These are phyloP conservation scores for Astreopora myriophthalma DNA, from an alignment of 64 coral and sea anemone genomes.

Conservation along the genomic window DNA sequence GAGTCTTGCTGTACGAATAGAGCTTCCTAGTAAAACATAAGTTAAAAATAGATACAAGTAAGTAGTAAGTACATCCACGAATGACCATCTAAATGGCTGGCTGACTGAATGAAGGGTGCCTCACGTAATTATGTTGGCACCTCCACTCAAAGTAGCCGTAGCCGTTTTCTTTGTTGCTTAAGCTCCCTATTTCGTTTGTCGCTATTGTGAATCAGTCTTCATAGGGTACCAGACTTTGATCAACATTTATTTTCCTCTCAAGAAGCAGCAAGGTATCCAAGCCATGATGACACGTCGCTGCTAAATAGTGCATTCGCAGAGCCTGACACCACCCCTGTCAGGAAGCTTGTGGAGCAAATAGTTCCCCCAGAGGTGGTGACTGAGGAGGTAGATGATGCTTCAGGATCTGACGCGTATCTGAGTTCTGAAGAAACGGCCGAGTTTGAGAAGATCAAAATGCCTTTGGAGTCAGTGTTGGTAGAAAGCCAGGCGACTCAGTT, in stretches of 20 bases:
- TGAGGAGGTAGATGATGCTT: slow-evolving; percentile 35
- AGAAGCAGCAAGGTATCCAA: neutral
- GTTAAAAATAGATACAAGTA: no score
- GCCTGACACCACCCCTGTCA: slow-evolving; percentile 2
- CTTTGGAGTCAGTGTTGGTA: neutral
- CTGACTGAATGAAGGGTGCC: no score
- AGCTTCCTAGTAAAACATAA: no score
- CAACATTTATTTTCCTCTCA: neutral
- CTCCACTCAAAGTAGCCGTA: no score
- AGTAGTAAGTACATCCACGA: no score
- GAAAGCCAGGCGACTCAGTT: slow-evolving; percentile 4
- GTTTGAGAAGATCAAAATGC: neutral
- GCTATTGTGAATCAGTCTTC: neutral
- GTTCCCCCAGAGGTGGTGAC: neutral
- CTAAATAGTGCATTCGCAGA: slow-evolving; percentile 56
- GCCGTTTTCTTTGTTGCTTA: neutral
- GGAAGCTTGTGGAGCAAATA: slow-evolving; percentile 64
- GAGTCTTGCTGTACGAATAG: no score
- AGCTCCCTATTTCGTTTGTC: no score
- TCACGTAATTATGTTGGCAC: no score
- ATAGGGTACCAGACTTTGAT: neutral
- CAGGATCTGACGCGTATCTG: slow-evolving; percentile 70
- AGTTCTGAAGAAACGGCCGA: slow-evolving; percentile 83
- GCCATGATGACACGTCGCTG: slow-evolving; percentile 58
- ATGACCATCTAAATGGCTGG: no score